Base-by-base conservation (phyloP, 2,113 vertebrate genomes). In the Pomatorhinus ruficollis region DNA sequence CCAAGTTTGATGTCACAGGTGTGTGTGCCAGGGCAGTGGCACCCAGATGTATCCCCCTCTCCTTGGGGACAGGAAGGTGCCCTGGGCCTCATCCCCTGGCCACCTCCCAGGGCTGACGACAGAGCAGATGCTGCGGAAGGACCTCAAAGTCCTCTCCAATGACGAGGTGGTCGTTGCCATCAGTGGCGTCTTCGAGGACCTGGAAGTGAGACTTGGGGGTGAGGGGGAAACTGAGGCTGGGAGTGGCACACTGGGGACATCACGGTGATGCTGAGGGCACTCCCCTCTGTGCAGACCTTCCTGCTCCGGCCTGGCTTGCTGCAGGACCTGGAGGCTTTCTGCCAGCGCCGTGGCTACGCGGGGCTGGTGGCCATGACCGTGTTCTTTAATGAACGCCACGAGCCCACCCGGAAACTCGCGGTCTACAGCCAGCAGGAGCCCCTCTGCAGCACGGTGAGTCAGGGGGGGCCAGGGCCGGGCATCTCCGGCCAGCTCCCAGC, bases 1-100 rank as follows among this genome's bases (percentile, higher is more conserved):
- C 99, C 53, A 99, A 99, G 96, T 99, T 99, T 10, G 98, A 99
- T 4, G 98, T 99, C 22, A 98, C 99, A 85, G 99, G 99, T 99
- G 30, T 5, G 30, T 5, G 21, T 3, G 44, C 44, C 6, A 2
- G 27, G 13, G 25, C 2, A 0, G 52, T 0, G 60, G 20, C 49
- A 11, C 28, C 35, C 4, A 2, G 47, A 2, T 2, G 24, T 6
- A 2, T 20, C 60, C 13, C n/a, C 11, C 12, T 11, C 56, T 57
- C 15, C 19, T 0, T 7, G 57, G 77, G 82, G 28, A 76, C 47
- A 2, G 17, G 23, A n/a, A 44, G 5, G 4, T 1, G 12, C 21
- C 40, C 19, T 0, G 1, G 5, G 37, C 52, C 64, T 96, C 57
- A 71, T 18, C 11, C 11, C 23, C 40, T 6, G 11, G 45, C 61